Base-by-base conservation (phyloP, 2,888 invertebrate species). In the Aspidiotus destructor region DNA sequence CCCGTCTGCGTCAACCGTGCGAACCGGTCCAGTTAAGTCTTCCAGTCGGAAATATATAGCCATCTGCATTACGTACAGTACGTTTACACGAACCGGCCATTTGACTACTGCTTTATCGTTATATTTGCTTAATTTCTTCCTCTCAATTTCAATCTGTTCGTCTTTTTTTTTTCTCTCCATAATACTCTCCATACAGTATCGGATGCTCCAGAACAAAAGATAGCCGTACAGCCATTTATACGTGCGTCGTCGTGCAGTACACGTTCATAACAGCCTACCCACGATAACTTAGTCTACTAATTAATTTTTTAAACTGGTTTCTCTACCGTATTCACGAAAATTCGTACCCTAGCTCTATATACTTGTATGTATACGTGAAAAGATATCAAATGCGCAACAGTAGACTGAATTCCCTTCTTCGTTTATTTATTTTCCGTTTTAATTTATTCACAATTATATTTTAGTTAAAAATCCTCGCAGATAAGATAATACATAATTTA, bases 1-100 rank as follows among this genome's bases (percentile, higher is more conserved):
- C 52, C 52, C 52, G 62, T 17, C 48, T 63, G 63, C 63, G 48
- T 48, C 55, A 17, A 28, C 17, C 15, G 28, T 28, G 28, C 28
- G 41, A 41, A 63, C 63, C 63, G 63, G 63, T 63, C 54, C 63
- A 54, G 63, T 63, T 63, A 54, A 53, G 63, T 54, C 28, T 28
- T 28, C 63, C 53, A 54, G 57, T 58, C 48, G 57, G 65, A 67
- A 67, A 67, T 67, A 60, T 67, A 67, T 67, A 57, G 65, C 57
- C 48, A 67, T 60, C 42, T 57, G 42, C 42, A 57, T 60, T 58
- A 40, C 7, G 42, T n/a, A 17, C 42, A 1, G 57, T 52, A 13
- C 48, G 58, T 41, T 44, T 52, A 55, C 57, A 54, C 40, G 61
- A 15, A 48, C 10, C 48, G n/a, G 48, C 48, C 11, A 11, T 48